Base-by-base conservation (phyloP, 2,113 vertebrate species). In the Coreoperca whiteheadi region DNA sequence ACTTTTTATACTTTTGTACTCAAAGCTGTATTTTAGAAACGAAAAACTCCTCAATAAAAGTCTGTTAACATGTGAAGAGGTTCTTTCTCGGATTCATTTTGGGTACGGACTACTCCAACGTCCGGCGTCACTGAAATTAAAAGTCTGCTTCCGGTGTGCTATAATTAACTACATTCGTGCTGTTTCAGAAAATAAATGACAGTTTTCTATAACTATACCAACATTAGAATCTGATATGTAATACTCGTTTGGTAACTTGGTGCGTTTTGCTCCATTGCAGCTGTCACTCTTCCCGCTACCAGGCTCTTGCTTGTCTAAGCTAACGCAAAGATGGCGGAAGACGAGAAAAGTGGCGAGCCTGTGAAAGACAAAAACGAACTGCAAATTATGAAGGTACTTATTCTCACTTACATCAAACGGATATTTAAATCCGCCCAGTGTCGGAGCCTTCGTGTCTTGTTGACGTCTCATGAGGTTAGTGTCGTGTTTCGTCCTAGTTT, bases 241-340 rank as follows among this genome's bases (percentile, higher is more conserved):
- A 23, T 2, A 12, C 1, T 41, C 9, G 1, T 23, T 18, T 25
- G 1, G 14, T 43, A 59, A 34, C 6, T 51, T 4, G 2, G 34
- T 3, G 20, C 2, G 1, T n/a, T 59, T 69, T 14, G 8, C 4
- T n/a, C 16, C 64, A 6, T 14, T 25, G 10, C 69, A 51, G 23
- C 41, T 25, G 60, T 41, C 0, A 6, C 18, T 39, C 5, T 28
- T 51, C 21, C 46, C 21, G 12, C n/a, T 34, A 4, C 1, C 18
- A 32, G 32, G 34, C 48, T 39, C 21, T 28, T 6, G 54, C 20
- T 68, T 20, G 20, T 68, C 34, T 25, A 0, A 10, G 18, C 57
- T 32, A 32, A 34, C 21, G 32, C 46, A 89, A 95, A 95, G 89
- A 96, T 96, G 96, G 95, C 96, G 92, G 95, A 94, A 30, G 84